Evolutionary conservation across 2,797 vertebrate genomes (phyloP), one percentile per base, ranked within the genome.

Genomic region (Hippocampus kuda): DNA sequence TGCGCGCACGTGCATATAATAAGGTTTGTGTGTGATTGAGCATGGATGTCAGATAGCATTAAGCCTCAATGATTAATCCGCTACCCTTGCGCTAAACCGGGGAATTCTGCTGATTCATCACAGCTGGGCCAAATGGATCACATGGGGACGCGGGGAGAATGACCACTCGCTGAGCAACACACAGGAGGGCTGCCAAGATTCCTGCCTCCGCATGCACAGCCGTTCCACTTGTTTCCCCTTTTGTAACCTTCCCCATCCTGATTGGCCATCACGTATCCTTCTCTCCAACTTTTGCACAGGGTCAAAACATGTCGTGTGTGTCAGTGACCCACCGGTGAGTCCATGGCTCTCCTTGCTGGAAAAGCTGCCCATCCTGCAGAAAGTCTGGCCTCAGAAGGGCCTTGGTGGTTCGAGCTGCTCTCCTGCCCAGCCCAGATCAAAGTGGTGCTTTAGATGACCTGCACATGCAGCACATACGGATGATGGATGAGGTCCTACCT

Each of bases 41-140:
- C 73, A 72, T 79, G 69, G 76, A 73, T 74, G 85, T 87, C 85
- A 77, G 82, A 84, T 73, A 81, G 79, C 77, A 88, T 89, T 84
- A 86, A 83, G 71, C 82, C 73, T 85, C 75, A 74, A 78, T 87
- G 87, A 88, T 88, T 89, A 89, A 89, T 89, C 86, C 73, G 34
- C 71, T 82, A 81, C 80, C 82, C 88, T 88, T 88, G 84, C 77
- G 81, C 84, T 81, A 75, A 83, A 85, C 82, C 5, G 72, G 80
- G 85, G 84, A 88, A 86, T 89, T 91, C 81, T 88, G 89, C 87
- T 77, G 87, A 90, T 85, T 91, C 89, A 91, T 89, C 89, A 89
- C 86, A 86, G 84, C 85, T 83, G 80, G 83, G 80, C 77, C 69
- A 20, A 72, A 38, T 75, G 70, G 84, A 86, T 89, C 83, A 81